Percentiles rank a stretch among this genome's conserved stretches.
phyloP scores from a whole-genome alignment of 1,140 invertebrate species.

The Thrips palmi region DNA sequence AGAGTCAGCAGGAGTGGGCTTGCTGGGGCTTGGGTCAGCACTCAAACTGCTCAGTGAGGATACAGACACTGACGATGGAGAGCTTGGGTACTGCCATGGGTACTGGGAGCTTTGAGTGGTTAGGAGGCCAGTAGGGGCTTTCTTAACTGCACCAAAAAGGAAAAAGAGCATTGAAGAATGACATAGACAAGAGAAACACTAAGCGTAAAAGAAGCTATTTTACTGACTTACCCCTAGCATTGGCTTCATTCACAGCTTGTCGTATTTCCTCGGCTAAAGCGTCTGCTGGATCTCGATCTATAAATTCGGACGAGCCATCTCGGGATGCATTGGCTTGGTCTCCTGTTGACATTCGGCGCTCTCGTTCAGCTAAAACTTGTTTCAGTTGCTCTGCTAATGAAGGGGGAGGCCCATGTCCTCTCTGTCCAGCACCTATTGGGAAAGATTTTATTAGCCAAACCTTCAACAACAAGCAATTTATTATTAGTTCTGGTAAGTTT shows the following conservation, averaged over 20 bases:
- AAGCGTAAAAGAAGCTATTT: slow-evolving; percentile 16
- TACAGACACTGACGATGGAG: slow-evolving; percentile 21
- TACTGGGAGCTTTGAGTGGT: slow-evolving; percentile 14
- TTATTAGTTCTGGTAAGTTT: no score
- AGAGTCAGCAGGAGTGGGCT: slow-evolving; percentile 23
- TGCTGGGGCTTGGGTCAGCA: slow-evolving; percentile 27
- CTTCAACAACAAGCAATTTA: no score
- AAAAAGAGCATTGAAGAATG: slow-evolving; percentile 18
- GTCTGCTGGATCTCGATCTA: slow-evolving; percentile 22
- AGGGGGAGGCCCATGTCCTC: slow-evolving; percentile 37
- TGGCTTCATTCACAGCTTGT: slow-evolving; percentile 64
- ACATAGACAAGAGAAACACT: slow-evolving; percentile 4
- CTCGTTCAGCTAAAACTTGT: slow-evolving; percentile 57
- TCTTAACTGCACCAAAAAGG: slow-evolving; percentile 35
- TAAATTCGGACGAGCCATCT: slow-evolving; percentile 9
- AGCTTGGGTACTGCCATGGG: slow-evolving; percentile 9
- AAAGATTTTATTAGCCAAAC: no score
- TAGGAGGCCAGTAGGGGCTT: slow-evolving; percentile 20
- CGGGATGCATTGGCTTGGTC: slow-evolving; percentile 15
- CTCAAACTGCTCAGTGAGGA: slow-evolving; percentile 28
- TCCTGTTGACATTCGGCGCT: slow-evolving; percentile 33
- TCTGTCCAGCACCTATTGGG: no score
- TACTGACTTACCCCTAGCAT: slow-evolving; percentile 25
- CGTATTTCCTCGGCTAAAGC: slow-evolving; percentile 61
- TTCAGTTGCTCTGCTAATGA: slow-evolving; percentile 67